Evolutionary conservation across 2,797 vertebrate genomes (phyloP), one percentile per base, ranked within the genome.

Genomic region (Neosilurus hyrtlii): DNA sequence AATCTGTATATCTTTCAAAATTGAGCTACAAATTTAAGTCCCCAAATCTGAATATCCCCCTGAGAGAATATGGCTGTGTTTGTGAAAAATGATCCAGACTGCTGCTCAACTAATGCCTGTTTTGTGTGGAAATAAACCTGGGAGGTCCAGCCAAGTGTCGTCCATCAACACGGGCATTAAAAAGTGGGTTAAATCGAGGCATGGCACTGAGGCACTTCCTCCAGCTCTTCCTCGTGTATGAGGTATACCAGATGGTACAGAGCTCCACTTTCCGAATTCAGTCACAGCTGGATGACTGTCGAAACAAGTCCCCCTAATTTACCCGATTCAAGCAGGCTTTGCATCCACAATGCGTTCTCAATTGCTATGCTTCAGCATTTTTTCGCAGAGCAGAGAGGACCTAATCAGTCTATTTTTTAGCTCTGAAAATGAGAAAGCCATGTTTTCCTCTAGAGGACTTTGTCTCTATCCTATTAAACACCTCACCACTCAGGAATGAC

Each of bases 391-490:
- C 43, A 49, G 81, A 89, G 86, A 90, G 85, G 77, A 86, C 90
- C 90, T 84, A 85, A 87, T 90, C 90, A 90, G 90, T 89, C 91
- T 91, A 88, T 93, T 91, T 92, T 90, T 43, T 63, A 18, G 22
- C 22, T 67, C 63, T 72, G 71, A 88, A 88, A 91, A 90, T 88
- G 87, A 90, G 84, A 87, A 66, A 16, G 66, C 56, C 14, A 76
- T 75, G 66, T 81, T 67, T 80, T 79, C 80, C 75, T 77, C 84
- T 80, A 0, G 68, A 87, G 86, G 87, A 90, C 86, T 90, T 86
- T 85, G 88, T 89, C 88, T 88, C 86, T 82, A 79, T 86, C 84
- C 91, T 91, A 92, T 93, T 92, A 92, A 93, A 90, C 85, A 89
- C 79, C 52, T 67, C 9, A 83, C 83, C 87, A 88, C 89, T 91